A percentile compares a stretch with the other conserved stretches of the same genome.
phyloP scores from a whole-genome alignment of 2,888 invertebrate species.

The Ochropleura leucogaster region DNA sequence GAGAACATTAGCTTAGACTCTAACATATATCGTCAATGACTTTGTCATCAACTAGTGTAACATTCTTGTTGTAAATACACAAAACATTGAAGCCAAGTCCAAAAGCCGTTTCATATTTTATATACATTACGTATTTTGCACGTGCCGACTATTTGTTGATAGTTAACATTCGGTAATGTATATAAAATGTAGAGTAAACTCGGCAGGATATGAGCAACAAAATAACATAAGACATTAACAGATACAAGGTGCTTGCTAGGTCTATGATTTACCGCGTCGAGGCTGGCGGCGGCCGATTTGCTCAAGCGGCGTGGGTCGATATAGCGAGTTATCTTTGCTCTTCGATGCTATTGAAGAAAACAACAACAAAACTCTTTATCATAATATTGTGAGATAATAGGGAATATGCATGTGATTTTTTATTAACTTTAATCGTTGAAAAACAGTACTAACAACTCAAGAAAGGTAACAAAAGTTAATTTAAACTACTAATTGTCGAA shows the following conservation, averaged over 20 bases:
- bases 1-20: constrained; percentile 15
- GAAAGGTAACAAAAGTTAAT: too few relatives aligned
- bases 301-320: constrained; percentile 88
- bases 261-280: constrained; percentile 85
- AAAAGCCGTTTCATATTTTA: constrained; percentile 44
- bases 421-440: too few relatives aligned
- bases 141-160: constrained; percentile 14
- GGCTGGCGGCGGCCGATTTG: constrained; percentile 85
- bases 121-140: constrained; percentile 46
- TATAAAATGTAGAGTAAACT: constrained; percentile 58
- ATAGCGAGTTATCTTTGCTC: constrained; percentile 88
- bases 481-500: too few relatives aligned
- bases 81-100: constrained; percentile 60
- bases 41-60: constrained; percentile 36
- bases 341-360: constrained; percentile 86
- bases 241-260: constrained; percentile 79
- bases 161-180: constrained; percentile 49
- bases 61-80: constrained; percentile 53
- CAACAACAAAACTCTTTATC: constrained; percentile 66
- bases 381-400: neutral
- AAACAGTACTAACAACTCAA: too few relatives aligned
- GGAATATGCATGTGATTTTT: too few relatives aligned
- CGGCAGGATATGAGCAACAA: constrained; percentile 72
- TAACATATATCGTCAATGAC: constrained; percentile 26
- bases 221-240: constrained; percentile 71